Base-by-base conservation (phyloP, 2,888 invertebrate genomes). In the Pristionchus entomophagus region DNA sequence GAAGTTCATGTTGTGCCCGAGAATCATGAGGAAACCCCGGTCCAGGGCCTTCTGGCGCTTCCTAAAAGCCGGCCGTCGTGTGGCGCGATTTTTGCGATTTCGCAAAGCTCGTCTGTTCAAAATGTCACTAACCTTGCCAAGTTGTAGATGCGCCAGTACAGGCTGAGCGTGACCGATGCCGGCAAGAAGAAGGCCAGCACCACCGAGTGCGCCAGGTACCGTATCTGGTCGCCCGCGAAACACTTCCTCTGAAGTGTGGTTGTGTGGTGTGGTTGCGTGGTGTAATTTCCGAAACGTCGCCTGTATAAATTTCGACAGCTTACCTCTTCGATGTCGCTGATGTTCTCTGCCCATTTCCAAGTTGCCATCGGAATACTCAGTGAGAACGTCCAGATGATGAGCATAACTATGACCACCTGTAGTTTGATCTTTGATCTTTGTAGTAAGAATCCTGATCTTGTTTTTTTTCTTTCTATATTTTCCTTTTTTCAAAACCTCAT, bases 121-220 rank as follows among this genome's bases (percentile, higher is more conserved):
- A n/a, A n/a, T n/a, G n/a, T 32, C 0, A 17, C 84, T 38, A 10
- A 84, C 84, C 84, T 80, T 5, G 93, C 93, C 81, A 93, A 81
- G 82, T 88, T 89, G 88, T 93, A 93, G 85, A 93, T 93, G 45
- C 92, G 86, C 93, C 93, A 93, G 86, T 93, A 93, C 26, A 93
- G 89, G 19, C 92, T 92, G n/a, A 93, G 89, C 12, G 93, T 93
- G 65, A 93, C 93, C 12, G 91, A 88, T 8, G 93, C 93, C 17
- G 93, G 93, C n/a, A 93, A 87, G 87, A 93, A 93, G 89, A 93
- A 93, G 56, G 93, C 93, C 86, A 93, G 92, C 10, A 93, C 91
- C 38, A 93, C 93, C 56, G 91, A 91, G 87, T 93, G 93, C n/a
- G 93, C 92, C 86, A 93, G 84, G 85, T 93, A 92, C n/a, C 92